phyloP scores from a whole-genome alignment of 2,888 invertebrate species.

The Disparrhopalites patrizii region DNA sequence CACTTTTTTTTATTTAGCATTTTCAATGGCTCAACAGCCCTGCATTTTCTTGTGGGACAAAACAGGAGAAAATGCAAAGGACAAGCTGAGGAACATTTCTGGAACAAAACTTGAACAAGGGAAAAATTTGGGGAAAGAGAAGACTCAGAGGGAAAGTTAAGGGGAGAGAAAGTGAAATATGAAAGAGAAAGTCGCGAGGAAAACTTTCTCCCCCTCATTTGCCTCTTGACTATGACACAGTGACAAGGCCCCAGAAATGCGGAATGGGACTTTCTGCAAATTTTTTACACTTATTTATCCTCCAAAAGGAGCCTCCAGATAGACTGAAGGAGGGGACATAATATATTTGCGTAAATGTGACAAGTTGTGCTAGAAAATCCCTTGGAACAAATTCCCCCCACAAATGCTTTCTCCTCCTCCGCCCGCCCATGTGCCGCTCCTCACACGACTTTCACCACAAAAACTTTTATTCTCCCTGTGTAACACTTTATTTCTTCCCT shows the following conservation, averaged over 20 bases:
- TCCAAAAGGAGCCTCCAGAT: background rate
- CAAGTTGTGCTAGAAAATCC: too few relatives aligned
- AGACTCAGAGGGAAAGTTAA: background rate
- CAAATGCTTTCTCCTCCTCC: background rate
- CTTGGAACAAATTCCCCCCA: background rate
- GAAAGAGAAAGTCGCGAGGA: background rate
- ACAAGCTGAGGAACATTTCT: background rate
- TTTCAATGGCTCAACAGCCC: background rate
- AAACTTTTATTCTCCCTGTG: background rate
- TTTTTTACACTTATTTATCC: background rate
- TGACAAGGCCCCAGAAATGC: background rate
- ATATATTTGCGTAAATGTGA: too few relatives aligned
- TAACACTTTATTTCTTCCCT: background rate
- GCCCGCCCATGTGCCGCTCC: too few relatives aligned
- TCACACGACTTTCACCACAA: too few relatives aligned
- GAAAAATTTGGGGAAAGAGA: background rate
- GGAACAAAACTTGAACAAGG: background rate
- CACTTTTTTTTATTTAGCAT: background rate
- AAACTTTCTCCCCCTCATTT: background rate
- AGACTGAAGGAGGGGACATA: background rate
- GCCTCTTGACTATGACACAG: background rate
- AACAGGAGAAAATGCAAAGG: background rate
- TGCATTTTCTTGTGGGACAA: background rate
- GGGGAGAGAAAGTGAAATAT: background rate
- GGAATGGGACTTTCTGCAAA: background rate